phyloP scores from a whole-genome alignment of 2,888 invertebrate genomes.

The Gari tellinella region DNA sequence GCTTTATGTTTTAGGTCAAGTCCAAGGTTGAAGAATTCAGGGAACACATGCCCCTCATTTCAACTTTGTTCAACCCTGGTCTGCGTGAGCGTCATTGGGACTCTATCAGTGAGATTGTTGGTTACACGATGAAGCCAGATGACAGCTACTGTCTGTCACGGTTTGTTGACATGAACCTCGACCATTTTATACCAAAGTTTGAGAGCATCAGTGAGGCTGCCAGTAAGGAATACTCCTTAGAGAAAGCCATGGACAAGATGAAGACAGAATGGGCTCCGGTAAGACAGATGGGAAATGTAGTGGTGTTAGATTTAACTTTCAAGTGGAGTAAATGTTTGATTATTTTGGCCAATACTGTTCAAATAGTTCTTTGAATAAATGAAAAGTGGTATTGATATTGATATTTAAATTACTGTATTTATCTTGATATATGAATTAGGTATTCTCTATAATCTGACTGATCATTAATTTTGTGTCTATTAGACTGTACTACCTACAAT shows the following conservation, averaged over 20 bases:
- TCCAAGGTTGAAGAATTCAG: constrained; percentile 94
- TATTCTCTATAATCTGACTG: too few relatives aligned
- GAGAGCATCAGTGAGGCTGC: constrained; percentile 97
- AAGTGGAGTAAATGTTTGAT: too few relatives aligned
- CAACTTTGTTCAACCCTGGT: constrained; percentile 97
- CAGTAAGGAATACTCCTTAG: constrained; percentile 97
- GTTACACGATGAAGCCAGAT: constrained; percentile 95
- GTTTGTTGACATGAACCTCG: constrained; percentile 94
- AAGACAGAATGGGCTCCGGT: constrained; percentile 91
- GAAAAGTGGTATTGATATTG: too few relatives aligned
- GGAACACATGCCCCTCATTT: constrained; percentile 92
- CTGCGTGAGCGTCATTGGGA: constrained; percentile 93
- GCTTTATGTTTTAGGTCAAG: constrained; percentile 85
- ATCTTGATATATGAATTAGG: too few relatives aligned
- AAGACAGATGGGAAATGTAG: constrained; percentile 50
- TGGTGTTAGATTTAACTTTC: too few relatives aligned
- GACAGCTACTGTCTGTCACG: constrained; percentile 91
- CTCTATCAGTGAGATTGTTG: constrained; percentile 96
- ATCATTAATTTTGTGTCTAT: too few relatives aligned
- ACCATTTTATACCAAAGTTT: constrained; percentile 93
- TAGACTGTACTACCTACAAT: too few relatives aligned
- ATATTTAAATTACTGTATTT: too few relatives aligned
- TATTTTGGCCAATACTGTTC: too few relatives aligned
- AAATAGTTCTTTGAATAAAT: too few relatives aligned
- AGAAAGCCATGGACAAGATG: constrained; percentile 95